These are phyloP conservation scores for Dasyornis broadbenti DNA, from an alignment of 2,113 vertebrate species.

Conservation along the genomic window DNA sequence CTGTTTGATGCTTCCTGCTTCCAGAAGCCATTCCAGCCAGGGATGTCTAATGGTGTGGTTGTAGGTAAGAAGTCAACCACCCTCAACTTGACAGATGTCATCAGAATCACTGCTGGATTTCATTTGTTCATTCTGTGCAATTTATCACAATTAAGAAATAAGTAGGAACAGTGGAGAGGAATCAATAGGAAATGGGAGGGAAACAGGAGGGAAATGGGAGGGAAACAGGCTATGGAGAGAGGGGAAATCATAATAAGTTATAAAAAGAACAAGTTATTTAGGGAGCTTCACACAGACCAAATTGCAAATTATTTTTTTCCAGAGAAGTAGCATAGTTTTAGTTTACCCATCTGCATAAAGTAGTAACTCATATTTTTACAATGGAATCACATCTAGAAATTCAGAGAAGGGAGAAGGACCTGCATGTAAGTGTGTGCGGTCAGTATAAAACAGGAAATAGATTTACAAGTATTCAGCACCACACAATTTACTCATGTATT, in stretches of 20 bases:
- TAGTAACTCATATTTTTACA: background rate
- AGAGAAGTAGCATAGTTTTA: background rate
- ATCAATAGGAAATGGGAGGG: background rate
- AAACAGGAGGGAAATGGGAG: background rate
- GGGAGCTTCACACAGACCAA: background rate
- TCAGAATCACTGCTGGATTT: background rate
- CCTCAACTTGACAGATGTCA: background rate
- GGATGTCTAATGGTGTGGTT: background rate
- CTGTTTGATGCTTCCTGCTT: background rate
- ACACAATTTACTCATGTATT: background rate
- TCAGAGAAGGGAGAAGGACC: background rate
- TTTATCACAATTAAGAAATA: background rate
- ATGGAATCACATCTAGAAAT: background rate
- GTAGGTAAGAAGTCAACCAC: background rate
- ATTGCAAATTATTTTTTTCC: background rate
- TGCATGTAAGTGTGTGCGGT: background rate
- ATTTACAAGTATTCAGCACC: background rate
- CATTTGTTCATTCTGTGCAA: background rate
- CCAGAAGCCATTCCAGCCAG: accelerated
- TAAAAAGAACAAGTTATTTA: background rate
- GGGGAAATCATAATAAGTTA: background rate
- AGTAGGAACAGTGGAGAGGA: background rate
- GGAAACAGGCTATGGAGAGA: background rate
- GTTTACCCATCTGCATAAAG: background rate
- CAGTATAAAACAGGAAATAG: background rate